Percentiles rank a stretch among this genome's conserved stretches.
These are phyloP conservation scores for Drosophila mojavensis DNA, from an alignment of 1,140 invertebrate genomes.

Conservation along the genomic window DNA sequence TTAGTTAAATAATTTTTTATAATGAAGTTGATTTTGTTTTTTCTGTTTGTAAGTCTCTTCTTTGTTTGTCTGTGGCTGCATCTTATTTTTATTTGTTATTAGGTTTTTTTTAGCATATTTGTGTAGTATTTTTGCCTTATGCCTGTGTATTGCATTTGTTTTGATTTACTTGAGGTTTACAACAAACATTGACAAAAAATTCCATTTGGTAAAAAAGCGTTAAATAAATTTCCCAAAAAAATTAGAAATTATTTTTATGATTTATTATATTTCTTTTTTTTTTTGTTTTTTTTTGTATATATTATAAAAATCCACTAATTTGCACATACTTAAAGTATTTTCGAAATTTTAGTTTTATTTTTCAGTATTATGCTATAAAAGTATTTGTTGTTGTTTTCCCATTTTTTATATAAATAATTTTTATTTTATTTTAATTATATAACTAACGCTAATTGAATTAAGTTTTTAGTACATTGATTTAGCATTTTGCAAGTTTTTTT, in stretches of 20 bases:
- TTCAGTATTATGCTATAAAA: constrained; percentile 38
- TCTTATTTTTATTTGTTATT: constrained; percentile 9
- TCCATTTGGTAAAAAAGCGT: no score
- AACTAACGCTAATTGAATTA: constrained; percentile 64
- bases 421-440: constrained; percentile 44
- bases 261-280: not conserved
- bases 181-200: not conserved
- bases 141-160: not conserved
- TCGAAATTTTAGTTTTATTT: constrained; percentile 18
- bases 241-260: no score
- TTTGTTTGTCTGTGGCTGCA: constrained; percentile 55
- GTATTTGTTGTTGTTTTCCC: constrained; percentile 10
- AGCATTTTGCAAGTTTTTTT: constrained; percentile 51
- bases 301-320: constrained; percentile 32
- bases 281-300: constrained; percentile 10
- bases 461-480: constrained; percentile 62
- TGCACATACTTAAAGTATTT: constrained; percentile 44
- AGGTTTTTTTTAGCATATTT: constrained; percentile 8
- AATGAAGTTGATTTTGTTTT: constrained; percentile 17
- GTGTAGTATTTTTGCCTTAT: constrained; percentile 12
- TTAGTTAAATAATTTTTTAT: constrained; percentile 8
- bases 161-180: constrained; percentile 17
- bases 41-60: constrained; percentile 39
- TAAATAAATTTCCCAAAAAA: no score
- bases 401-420: not conserved